Conservation (phyloP, 2,797 vertebrate species). For the Otolemur crassicaudatus region DNA sequence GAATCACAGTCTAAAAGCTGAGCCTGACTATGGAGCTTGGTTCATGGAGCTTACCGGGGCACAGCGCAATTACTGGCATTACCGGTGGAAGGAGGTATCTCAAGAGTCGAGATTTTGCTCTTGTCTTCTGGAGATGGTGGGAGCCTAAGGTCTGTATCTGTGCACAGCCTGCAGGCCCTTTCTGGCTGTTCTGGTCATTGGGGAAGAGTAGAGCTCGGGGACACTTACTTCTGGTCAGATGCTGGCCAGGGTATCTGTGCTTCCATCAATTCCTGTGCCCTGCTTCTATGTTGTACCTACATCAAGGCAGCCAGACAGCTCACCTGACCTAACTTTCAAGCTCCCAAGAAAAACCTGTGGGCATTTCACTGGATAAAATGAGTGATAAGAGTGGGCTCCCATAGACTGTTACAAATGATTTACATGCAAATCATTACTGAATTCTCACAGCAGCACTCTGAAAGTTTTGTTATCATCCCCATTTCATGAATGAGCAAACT, state of each 20-base stretch:
- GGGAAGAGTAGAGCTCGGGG: neutral
- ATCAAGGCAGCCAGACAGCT: neutral
- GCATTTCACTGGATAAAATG: neutral
- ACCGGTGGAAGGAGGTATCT: neutral
- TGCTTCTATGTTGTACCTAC: neutral
- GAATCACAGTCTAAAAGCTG: constrained; percentile 19
- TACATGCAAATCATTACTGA: neutral
- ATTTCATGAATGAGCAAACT: constrained; percentile 36
- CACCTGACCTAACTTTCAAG: neutral
- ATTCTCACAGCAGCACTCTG: constrained; percentile 35
- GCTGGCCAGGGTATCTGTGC: neutral
- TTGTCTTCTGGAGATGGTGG: constrained; percentile 6
- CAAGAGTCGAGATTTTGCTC: neutral
- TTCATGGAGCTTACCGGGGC: neutral
- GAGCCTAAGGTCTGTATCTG: neutral
- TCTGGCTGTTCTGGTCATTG: neutral
- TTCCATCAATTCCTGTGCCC: neutral
- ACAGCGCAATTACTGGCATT: constrained; percentile 2
- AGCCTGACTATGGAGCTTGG: neutral
- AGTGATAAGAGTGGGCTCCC: neutral
- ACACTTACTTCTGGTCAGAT: neutral
- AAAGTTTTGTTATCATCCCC: neutral
- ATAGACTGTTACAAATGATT: neutral
- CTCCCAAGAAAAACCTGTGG: neutral
- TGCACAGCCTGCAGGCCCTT: neutral